A percentile compares a stretch with the other conserved stretches of the same genome.
These are phyloP conservation scores for Danio aesculapii DNA, from an alignment of 2,797 vertebrate species.

Conservation along the genomic window DNA sequence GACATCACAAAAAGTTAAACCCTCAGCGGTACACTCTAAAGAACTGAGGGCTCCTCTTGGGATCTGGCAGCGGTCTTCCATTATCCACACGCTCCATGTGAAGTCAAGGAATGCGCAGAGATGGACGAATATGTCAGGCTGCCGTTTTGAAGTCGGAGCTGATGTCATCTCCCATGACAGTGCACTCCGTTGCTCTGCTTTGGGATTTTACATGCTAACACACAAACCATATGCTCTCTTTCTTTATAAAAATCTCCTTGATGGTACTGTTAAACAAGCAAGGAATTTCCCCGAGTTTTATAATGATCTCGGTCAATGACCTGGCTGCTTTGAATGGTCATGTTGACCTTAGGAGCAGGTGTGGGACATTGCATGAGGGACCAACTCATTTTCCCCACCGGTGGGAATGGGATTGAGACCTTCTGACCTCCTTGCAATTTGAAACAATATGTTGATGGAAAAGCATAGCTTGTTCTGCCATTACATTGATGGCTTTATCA, in stretches of 20 bases:
- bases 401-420: slow-evolving; percentile 54
- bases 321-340: slow-evolving; percentile 30
- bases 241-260: slow-evolving; percentile 50
- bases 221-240: slow-evolving; percentile 48
- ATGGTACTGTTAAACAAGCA: slow-evolving; percentile 74
- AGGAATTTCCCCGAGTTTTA: slow-evolving; percentile 72
- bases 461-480: slow-evolving; percentile 53
- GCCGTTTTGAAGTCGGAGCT: slow-evolving; percentile 34
- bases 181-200: neutral
- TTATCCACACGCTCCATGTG: slow-evolving; percentile 39
- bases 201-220: slow-evolving; percentile 37
- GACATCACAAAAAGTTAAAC: slow-evolving; percentile 42
- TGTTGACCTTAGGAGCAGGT: slow-evolving; percentile 34
- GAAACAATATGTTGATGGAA: slow-evolving; percentile 56
- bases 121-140: slow-evolving; percentile 41
- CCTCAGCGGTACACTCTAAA: neutral
- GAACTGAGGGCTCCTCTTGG: neutral
- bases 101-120: slow-evolving; percentile 24
- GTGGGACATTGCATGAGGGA: slow-evolving; percentile 23
- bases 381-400: slow-evolving; percentile 13
- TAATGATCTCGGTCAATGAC: slow-evolving; percentile 65
- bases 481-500: slow-evolving; percentile 61
- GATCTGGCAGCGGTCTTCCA: slow-evolving; percentile 32
- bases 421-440: slow-evolving; percentile 50
- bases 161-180: slow-evolving; percentile 41